Base-by-base conservation (phyloP, 2,888 invertebrate genomes). In the Heliconius ethilla region DNA sequence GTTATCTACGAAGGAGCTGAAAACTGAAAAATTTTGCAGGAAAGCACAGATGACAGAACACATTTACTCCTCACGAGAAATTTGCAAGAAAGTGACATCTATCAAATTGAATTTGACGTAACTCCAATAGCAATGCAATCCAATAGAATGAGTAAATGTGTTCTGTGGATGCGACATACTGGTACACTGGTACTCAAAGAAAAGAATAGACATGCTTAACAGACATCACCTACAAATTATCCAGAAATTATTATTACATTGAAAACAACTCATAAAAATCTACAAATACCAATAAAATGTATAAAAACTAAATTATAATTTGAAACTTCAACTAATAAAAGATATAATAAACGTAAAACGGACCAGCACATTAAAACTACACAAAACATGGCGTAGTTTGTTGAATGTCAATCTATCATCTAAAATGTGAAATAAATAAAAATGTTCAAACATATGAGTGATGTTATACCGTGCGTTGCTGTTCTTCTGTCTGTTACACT, bases 341-440 rank as follows among this genome's bases (percentile, higher is more conserved):
- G 22, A 18, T 51, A 25, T 5, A 27, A 70, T 13, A 69, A 62
- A 33, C 40, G 73, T 59, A 10, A 15, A 75, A 78, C 78, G 72
- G 45, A 78, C 69, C 75, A 59, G 25, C 45, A 81, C 76, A 83
- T 77, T 70, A 82, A 88, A 88, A 91, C 89, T 82, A 88, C 88
- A 92, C 89, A 90, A 92, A 91, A 87, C 59, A 92, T 92, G 92
- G 93, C 91, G 89, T 88, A 88, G 82, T 83, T 87, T 88, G 84
- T 88, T 89, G 85, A 87, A 88, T 88, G 90, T 90, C 90, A 90
- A 86, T 86, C 82, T 75, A 67, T 69, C 69, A 25, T 83, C 85
- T 82, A 91, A 91, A 91, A 92, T 92, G 92, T 88, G 86, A 90
- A 90, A 87, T 91, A 91, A 91, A 90, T 92, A 91, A 90, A 91